A percentile compares a stretch with the other conserved stretches of the same genome.
Conservation (phyloP, 2,797 vertebrate genomes). For the Distichodus sexfasciatus region DNA sequence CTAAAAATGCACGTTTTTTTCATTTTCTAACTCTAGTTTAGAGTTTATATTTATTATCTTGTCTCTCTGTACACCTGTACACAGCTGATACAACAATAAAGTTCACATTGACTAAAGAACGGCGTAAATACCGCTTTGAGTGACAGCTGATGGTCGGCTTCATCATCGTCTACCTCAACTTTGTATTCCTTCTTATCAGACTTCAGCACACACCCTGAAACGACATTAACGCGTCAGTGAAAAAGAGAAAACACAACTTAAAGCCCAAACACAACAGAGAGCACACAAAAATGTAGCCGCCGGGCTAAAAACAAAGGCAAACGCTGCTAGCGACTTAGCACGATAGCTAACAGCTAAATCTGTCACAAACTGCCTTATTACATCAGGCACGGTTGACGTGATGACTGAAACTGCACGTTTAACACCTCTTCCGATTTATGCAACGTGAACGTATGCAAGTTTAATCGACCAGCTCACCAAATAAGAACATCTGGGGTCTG, state of each 20-base stretch:
- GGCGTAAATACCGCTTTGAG: constrained; percentile 76
- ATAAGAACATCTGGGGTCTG: constrained; percentile 79
- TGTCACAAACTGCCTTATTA: background rate
- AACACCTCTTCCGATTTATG: background rate
- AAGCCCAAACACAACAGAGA: background rate
- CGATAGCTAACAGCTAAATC: background rate
- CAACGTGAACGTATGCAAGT: background rate
- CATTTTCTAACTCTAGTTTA: too few relatives aligned
- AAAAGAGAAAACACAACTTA: background rate
- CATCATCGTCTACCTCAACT: constrained; percentile 75
- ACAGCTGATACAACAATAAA: too few relatives aligned
- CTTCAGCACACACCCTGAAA: constrained; percentile 73
- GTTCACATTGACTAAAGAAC: background rate
- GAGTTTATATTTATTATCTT: too few relatives aligned
- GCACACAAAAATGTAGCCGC: too few relatives aligned
- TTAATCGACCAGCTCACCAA: constrained; percentile 68
- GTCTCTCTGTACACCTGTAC: too few relatives aligned
- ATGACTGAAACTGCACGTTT: background rate
- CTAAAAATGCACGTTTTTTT: too few relatives aligned
- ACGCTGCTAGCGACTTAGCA: constrained; percentile 11
- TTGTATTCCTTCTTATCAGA: constrained; percentile 75
- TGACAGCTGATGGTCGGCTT: constrained; percentile 79
- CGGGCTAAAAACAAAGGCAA: constrained; percentile 38
- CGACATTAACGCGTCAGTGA: background rate
- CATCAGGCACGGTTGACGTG: background rate